A percentile compares a stretch with the other conserved stretches of the same genome.
Conservation (phyloP, 1,140 invertebrate genomes). For the Mya arenaria region DNA sequence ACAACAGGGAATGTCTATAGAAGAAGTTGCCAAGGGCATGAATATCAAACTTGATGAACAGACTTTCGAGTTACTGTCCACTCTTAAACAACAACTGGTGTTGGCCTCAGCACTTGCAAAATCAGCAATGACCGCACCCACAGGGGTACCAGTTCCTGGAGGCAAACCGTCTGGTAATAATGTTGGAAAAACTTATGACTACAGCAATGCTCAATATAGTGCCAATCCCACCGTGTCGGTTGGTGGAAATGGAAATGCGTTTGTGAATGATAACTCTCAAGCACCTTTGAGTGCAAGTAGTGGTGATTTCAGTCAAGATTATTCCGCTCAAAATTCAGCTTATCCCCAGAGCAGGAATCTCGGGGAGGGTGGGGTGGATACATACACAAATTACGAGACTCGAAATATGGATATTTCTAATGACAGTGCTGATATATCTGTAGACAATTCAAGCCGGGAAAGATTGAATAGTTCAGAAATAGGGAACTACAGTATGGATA, state of each 20-base stretch:
- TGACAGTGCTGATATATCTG: not conserved
- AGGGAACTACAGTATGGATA: too few relatives aligned
- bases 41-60: slow-evolving; percentile 84
- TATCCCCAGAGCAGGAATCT: slow-evolving; percentile 3
- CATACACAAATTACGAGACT: not conserved
- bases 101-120: slow-evolving; percentile 77
- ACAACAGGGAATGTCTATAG: slow-evolving; percentile 70
- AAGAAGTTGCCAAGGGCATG: slow-evolving; percentile 75
- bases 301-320: slow-evolving; percentile 21
- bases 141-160: slow-evolving; percentile 7
- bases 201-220: slow-evolving; percentile 11
- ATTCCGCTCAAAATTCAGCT: slow-evolving; percentile 5
- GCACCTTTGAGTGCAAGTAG: slow-evolving; percentile 65
- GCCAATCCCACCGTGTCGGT: not conserved
- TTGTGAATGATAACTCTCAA: slow-evolving; percentile 81
- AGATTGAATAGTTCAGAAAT: too few relatives aligned
- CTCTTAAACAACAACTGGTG: slow-evolving; percentile 84
- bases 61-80: slow-evolving; percentile 83
- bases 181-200: slow-evolving; percentile 29
- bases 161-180: not conserved
- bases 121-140: slow-evolving; percentile 67
- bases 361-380: not conserved
- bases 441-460: not conserved
- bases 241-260: slow-evolving; percentile 3
- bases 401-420: not conserved